Percentiles rank a stretch among this genome's conserved stretches.
Evolutionary conservation across 2,797 vertebrate genomes (phyloP).

Genomic region (Sciurus vulgaris): DNA sequence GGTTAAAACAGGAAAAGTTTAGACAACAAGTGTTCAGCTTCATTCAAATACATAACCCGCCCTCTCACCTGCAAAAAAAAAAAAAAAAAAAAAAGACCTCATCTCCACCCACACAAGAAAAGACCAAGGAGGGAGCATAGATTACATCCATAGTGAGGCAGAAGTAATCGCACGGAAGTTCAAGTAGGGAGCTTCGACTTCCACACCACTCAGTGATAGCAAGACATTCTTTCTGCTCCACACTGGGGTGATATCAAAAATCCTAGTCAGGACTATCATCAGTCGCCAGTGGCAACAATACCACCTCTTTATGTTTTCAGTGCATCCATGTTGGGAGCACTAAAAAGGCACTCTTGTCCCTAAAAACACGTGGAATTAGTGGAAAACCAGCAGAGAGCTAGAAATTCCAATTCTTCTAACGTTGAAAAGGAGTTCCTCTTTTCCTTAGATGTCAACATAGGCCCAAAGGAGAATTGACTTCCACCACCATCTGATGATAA

Average conservation of each 20-base stretch:
- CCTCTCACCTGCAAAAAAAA: too few relatives aligned
- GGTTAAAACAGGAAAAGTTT: background rate
- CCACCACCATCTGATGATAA: background rate
- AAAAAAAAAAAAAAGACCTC: too few relatives aligned
- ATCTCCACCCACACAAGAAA: background rate
- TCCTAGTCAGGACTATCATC: too few relatives aligned
- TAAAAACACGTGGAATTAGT: background rate
- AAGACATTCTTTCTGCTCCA: too few relatives aligned
- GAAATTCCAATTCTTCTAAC: background rate
- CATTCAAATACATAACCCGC: background rate
- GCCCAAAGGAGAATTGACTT: background rate
- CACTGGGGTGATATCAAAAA: background rate
- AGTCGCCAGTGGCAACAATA: background rate
- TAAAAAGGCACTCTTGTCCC: background rate
- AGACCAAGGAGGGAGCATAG: background rate
- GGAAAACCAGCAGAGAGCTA: accelerated
- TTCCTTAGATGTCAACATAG: background rate
- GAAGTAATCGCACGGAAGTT: background rate
- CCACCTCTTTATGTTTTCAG: background rate
- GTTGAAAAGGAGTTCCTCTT: too few relatives aligned
- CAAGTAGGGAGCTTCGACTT: background rate
- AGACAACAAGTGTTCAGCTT: background rate
- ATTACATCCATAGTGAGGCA: background rate
- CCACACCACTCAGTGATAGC: background rate
- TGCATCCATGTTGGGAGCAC: background rate